A percentile compares a stretch with the other conserved stretches of the same genome.
These are phyloP conservation scores for Macaria notata DNA, from an alignment of 2,888 invertebrate genomes.

Conservation along the genomic window DNA sequence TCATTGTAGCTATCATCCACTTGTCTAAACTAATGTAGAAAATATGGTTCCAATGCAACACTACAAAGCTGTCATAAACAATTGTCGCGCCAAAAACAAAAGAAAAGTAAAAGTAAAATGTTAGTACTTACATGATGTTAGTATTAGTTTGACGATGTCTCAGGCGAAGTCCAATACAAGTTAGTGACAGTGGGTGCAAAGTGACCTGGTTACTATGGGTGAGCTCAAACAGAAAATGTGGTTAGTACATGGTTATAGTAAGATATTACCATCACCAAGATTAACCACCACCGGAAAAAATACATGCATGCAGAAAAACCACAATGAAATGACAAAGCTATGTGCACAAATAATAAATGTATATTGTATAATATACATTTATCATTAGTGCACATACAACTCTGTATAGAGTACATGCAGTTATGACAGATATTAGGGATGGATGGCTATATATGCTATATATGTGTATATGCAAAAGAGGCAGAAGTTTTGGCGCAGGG, in stretches of 20 bases:
- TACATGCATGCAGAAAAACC: conserved; percentile 24
- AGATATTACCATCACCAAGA: conserved; percentile 52
- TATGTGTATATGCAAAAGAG: too few relatives aligned
- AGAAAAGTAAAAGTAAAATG: not conserved
- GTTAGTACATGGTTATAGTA: conserved; percentile 58
- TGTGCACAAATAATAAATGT: too few relatives aligned
- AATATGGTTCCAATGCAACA: too few relatives aligned
- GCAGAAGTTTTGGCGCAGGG: too few relatives aligned
- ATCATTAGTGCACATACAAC: too few relatives aligned
- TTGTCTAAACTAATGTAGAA: too few relatives aligned
- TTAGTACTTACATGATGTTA: conserved; percentile 19
- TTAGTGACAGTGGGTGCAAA: conserved; percentile 54
- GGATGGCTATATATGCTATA: too few relatives aligned
- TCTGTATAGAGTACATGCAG: too few relatives aligned
- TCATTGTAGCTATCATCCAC: too few relatives aligned
- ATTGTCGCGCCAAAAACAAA: not conserved
- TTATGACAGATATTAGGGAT: too few relatives aligned
- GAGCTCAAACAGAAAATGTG: conserved; percentile 67
- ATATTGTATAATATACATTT: too few relatives aligned
- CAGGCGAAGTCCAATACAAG: conserved; percentile 20
- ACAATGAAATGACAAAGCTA: not conserved
- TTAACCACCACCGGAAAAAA: conserved; percentile 48
- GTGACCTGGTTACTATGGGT: conserved; percentile 67
- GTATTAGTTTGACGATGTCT: conserved; percentile 1
- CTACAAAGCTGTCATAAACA: too few relatives aligned